Percentiles rank a stretch among this genome's conserved stretches.
Evolutionary conservation across 2,888 invertebrate species (phyloP).

Genomic region (Antitype chi): DNA sequence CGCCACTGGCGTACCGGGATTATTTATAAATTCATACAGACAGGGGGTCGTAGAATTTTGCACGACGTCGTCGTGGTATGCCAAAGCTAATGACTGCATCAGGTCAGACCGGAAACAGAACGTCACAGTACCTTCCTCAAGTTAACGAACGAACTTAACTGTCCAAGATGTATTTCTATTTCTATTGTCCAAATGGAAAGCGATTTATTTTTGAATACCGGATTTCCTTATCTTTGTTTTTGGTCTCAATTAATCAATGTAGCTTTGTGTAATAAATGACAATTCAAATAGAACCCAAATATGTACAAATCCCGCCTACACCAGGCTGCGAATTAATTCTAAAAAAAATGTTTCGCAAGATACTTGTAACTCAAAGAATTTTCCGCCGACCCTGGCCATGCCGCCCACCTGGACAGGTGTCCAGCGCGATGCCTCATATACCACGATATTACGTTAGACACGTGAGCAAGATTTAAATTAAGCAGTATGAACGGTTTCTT

Average conservation of each 20-base stretch:
- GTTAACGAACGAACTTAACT: slow-evolving; percentile 22
- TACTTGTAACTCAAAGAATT: slow-evolving; percentile 71
- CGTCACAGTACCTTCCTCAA: slow-evolving; percentile 54
- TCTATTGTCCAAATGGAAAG: slow-evolving; percentile 9
- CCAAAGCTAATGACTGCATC: slow-evolving; percentile 82
- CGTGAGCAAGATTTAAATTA: slow-evolving; percentile 76
- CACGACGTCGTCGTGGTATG: slow-evolving; percentile 85
- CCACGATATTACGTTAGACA: slow-evolving; percentile 72
- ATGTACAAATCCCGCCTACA: slow-evolving; percentile 57
- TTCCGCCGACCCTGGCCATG: slow-evolving; percentile 77
- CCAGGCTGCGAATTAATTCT: slow-evolving; percentile 56
- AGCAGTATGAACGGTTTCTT: slow-evolving; percentile 47
- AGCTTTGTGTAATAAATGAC: slow-evolving; percentile 21
- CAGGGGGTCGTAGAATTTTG: slow-evolving; percentile 90
- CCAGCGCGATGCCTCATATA: slow-evolving; percentile 76
- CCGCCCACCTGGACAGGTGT: slow-evolving; percentile 88
- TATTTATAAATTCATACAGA: slow-evolving; percentile 90
- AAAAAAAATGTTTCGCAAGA: slow-evolving; percentile 73
- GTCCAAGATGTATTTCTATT: background rate
- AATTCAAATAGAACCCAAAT: slow-evolving; percentile 49
- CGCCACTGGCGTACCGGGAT: slow-evolving; percentile 89
- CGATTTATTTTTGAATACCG: slow-evolving; percentile 18
- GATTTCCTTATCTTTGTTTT: slow-evolving; percentile 28
- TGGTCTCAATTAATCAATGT: slow-evolving; percentile 36
- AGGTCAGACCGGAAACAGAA: slow-evolving; percentile 83